phyloP scores from a whole-genome alignment of 92 coral and sea anemone species.

The Nematostella vectensis region DNA sequence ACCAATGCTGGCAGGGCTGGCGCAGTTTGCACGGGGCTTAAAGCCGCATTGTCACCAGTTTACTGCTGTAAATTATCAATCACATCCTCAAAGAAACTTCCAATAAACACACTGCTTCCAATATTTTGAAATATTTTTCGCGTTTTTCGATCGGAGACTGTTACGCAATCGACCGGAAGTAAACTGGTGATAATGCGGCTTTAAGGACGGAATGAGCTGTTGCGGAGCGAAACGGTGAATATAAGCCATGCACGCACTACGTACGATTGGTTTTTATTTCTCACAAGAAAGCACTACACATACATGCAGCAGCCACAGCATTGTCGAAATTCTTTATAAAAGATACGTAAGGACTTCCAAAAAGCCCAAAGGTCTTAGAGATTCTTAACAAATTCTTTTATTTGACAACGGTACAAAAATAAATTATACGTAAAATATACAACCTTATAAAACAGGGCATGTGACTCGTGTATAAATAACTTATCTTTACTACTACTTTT shows the following conservation, averaged over 20 bases:
- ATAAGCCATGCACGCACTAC: conserved; percentile 11
- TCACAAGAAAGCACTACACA: conserved; percentile 6
- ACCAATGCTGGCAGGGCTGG: no score
- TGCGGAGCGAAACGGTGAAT: conserved; percentile 70
- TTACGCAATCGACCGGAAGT: no score
- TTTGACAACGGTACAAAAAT: conserved; percentile 39
- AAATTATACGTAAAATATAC: conserved; percentile 48
- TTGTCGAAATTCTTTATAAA: conserved; percentile 61
- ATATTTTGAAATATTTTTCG: no score
- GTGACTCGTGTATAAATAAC: conserved; percentile 9
- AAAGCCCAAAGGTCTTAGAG: no score
- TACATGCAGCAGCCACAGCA: neutral
- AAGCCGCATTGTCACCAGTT: no score
- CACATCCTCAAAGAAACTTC: no score
- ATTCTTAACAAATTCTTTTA: conserved; percentile 7
- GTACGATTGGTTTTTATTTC: neutral
- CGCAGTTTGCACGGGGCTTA: no score
- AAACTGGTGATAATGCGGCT: conserved; percentile 85
- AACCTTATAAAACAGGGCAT: neutral
- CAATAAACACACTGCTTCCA: no score
- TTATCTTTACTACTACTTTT: no score
- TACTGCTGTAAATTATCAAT: no score
- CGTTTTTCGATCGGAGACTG: no score
- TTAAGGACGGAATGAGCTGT: conserved; percentile 75
- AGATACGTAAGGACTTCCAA: conserved; percentile 77